Evolutionary conservation across 2,113 vertebrate species (phyloP).

Genomic region (Labeo rohita): DNA sequence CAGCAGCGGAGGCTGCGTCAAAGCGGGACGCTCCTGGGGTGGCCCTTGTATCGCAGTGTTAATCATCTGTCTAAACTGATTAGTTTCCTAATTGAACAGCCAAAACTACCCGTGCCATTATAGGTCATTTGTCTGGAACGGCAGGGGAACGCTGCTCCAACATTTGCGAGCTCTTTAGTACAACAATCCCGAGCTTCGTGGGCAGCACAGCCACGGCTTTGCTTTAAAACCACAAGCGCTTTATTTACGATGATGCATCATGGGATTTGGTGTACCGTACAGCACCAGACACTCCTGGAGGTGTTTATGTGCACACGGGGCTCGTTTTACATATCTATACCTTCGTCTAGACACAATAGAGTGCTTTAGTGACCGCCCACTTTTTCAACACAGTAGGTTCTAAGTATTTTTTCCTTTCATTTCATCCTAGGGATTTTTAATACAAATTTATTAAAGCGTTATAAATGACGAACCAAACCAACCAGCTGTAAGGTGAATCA

Average conservation of each 20-base stretch:
- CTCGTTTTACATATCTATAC: conserved; percentile 33
- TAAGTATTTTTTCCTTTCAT: neutral
- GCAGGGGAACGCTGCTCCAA: conserved; percentile 2
- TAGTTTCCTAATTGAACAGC: conserved; percentile 52
- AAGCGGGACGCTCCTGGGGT: conserved; percentile 14
- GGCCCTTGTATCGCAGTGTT: conserved; percentile 45
- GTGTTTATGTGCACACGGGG: neutral
- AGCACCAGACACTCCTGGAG: neutral
- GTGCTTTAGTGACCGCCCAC: neutral
- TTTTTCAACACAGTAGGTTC: neutral
- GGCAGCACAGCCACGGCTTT: neutral
- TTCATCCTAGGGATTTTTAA: too few species aligned
- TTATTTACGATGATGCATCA: conserved; percentile 33
- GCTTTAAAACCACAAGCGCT: neutral
- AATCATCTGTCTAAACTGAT: conserved; percentile 56
- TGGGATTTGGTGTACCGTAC: conserved; percentile 6
- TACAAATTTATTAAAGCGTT: too few species aligned
- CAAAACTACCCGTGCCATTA: conserved; percentile 25
- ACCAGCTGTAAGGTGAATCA: too few species aligned
- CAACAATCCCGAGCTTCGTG: neutral
- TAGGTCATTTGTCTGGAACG: conserved; percentile 16
- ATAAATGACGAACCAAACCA: too few species aligned
- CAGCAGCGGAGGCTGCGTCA: conserved; percentile 12
- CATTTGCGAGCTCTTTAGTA: neutral
- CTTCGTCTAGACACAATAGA: conserved; percentile 11